Base-by-base conservation (phyloP, 2,113 vertebrate species). In the Gavia stellata region DNA sequence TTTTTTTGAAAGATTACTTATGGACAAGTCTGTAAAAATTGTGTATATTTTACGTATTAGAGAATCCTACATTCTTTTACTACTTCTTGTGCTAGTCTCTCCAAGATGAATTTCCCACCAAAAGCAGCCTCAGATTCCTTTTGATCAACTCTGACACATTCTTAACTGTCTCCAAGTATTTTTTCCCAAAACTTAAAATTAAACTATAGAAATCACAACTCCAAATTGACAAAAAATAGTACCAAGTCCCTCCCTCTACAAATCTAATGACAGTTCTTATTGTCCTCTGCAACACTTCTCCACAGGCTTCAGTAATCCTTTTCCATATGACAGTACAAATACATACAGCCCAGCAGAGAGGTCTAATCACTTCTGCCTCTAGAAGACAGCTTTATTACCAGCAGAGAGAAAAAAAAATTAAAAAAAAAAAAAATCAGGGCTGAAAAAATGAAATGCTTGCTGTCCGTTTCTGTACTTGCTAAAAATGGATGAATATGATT, bases 351-450 rank as follows among this genome's bases (percentile, higher is more conserved):
- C 25, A 88, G 95, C 29, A 65, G 90, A 80, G 81, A 86, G 67
- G 63, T 94, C 91, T 92, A 97, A 82, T 88, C 89, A 67, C 67
- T 71, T 94, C 80, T 82, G 90, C 61, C 77, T 70, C 15, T 9
- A 62, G 92, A 83, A 97, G 97, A 98, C 98, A 95, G 97, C 98
- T 98, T 98, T 96, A 98, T 98, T 98, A 98, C 70, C 94, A 97
- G 85, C 78, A 77, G 80, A 86, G 68, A 59, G 95, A 96, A 89
- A 87, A 77, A 53, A 40, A 59, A 58, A 40, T 63, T 61, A 95
- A 96, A 89, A 87, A 77, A 53, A 40, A 59, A 58, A 40, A 67
- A 65, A 17, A 45, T 55, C 34, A 26, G 19, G 28, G 56, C 23
- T 88, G 56, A 63, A 75, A 81, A 29, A 77, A 24, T 28, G 34